Evolutionary conservation across 2,797 vertebrate genomes (phyloP).

Genomic region (Pseudopleuronectes americanus): DNA sequence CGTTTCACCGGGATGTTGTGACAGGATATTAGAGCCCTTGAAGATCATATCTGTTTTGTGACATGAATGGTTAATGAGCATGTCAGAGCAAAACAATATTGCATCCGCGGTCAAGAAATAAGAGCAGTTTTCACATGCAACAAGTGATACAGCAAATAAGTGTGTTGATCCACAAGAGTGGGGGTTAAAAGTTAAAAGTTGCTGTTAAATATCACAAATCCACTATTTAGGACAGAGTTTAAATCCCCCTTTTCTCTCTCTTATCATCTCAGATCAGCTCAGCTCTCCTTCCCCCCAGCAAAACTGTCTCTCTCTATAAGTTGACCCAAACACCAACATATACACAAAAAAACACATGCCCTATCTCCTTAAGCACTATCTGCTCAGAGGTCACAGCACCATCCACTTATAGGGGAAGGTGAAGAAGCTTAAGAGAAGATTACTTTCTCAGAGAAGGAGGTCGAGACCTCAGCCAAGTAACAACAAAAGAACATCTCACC

Average conservation of each 20-base stretch:
- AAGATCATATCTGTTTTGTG: constrained; percentile 48
- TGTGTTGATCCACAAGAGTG: neutral
- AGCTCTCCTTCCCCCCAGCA: constrained; percentile 6
- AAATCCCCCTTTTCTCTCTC: constrained; percentile 28
- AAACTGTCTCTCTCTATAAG: constrained; percentile 22
- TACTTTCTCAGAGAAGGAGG: constrained; percentile 34
- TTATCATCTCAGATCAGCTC: constrained; percentile 39
- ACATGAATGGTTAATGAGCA: constrained; percentile 51
- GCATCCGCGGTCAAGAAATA: constrained; percentile 22
- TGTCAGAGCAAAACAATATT: constrained; percentile 15
- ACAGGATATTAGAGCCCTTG: constrained; percentile 69
- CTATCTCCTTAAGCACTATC: too few species aligned
- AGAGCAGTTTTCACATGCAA: constrained; percentile 34
- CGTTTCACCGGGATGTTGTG: constrained; percentile 47
- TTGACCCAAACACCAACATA: constrained; percentile 9
- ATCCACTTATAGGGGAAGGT: too few species aligned
- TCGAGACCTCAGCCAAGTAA: constrained; percentile 24
- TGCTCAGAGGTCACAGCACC: too few species aligned
- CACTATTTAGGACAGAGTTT: constrained; percentile 9
- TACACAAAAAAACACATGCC: too few species aligned
- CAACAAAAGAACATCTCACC: constrained; percentile 29
- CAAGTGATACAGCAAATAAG: constrained; percentile 14
- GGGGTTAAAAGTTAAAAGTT: constrained; percentile 12
- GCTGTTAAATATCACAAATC: constrained; percentile 7
- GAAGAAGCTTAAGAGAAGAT: too few species aligned